These are phyloP conservation scores for Cricetomys ansorgei DNA, from an alignment of 2,113 vertebrate species.

Conservation along the genomic window DNA sequence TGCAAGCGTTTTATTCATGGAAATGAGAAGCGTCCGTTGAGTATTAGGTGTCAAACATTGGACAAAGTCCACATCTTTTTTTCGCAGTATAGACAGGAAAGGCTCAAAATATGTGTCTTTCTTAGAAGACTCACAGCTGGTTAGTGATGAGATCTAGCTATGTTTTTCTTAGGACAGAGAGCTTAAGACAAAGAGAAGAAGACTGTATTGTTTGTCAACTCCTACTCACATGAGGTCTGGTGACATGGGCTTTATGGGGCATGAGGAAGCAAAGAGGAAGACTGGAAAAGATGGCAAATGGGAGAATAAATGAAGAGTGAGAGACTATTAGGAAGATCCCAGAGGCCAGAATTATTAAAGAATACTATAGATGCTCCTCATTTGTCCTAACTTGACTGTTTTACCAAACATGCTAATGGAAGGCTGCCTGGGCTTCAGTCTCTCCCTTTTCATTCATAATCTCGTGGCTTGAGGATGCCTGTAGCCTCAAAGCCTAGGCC, in stretches of 20 bases:
- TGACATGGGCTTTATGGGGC: neutral
- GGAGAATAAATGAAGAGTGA: neutral
- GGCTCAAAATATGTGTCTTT: slow-evolving; percentile 8
- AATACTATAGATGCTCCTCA: neutral
- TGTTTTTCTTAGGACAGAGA: neutral
- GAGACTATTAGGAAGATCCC: neutral
- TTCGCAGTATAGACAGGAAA: slow-evolving; percentile 1
- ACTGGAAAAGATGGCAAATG: neutral
- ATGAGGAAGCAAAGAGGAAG: neutral
- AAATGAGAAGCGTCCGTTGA: neutral
- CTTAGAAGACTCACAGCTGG: neutral
- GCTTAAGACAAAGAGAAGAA: neutral
- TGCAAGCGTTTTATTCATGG: neutral
- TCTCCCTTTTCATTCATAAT: neutral
- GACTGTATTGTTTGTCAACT: neutral
- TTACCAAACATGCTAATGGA: neutral
- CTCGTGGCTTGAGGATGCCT: neutral
- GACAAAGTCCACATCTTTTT: neutral
- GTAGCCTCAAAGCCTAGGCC: neutral
- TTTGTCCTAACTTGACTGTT: neutral
- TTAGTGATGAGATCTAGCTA: neutral
- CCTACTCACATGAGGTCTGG: neutral
- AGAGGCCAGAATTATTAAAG: neutral
- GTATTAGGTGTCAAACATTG: neutral
- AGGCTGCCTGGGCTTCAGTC: neutral